A percentile compares a stretch with the other conserved stretches of the same genome.
phyloP scores from a whole-genome alignment of 1,140 invertebrate species.

The Paramacrobiotus metropolitanus region DNA sequence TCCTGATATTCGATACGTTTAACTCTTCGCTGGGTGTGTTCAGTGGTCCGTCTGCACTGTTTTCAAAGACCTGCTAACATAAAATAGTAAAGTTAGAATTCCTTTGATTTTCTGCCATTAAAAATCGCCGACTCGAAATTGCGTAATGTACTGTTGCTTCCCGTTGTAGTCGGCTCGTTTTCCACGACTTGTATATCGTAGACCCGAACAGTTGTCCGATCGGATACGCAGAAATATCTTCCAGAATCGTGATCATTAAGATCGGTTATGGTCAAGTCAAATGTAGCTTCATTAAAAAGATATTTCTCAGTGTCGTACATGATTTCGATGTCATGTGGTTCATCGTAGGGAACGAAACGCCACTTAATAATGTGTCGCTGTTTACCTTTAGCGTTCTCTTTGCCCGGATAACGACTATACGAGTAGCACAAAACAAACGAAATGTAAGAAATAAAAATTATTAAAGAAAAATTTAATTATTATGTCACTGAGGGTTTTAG shows the following conservation, averaged over 20 bases:
- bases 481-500: too few relatives aligned
- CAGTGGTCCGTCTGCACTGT: not conserved
- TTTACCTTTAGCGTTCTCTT: not conserved
- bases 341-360: not conserved
- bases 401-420: not conserved
- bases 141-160: not conserved
- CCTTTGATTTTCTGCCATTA: not conserved
- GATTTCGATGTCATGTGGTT: not conserved
- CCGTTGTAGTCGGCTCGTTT: not conserved
- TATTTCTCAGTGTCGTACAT: not conserved
- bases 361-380: not conserved
- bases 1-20: not conserved
- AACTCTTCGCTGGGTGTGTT: not conserved
- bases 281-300: not conserved
- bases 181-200: conserved; percentile 2
- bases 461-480: too few relatives aligned
- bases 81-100: too few relatives aligned
- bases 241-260: not conserved
- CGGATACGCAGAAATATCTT: not conserved
- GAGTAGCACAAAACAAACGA: too few relatives aligned
- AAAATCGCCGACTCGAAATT: not conserved
- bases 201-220: not conserved
- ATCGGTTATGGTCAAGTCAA: not conserved
- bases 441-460: too few relatives aligned
- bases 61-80: not conserved